Percentiles rank a stretch among this genome's conserved stretches.
These are phyloP conservation scores for Lampris incognitus DNA, from an alignment of 2,113 vertebrate species.

Conservation along the genomic window DNA sequence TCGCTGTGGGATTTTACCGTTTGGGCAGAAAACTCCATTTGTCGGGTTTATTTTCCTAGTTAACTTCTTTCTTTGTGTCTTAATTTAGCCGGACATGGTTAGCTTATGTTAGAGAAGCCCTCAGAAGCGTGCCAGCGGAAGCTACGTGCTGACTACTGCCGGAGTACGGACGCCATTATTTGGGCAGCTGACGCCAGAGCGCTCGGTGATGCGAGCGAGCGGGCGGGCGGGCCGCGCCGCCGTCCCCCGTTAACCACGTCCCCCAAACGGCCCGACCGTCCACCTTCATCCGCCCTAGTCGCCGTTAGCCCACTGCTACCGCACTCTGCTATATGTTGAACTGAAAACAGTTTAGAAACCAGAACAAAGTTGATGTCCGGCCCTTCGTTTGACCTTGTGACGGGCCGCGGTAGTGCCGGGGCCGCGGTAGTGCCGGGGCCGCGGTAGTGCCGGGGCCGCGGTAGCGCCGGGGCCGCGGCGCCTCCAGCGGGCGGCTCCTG, in stretches of 20 bases:
- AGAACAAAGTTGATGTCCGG: constrained; percentile 24
- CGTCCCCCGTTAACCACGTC: too few species aligned
- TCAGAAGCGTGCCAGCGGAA: constrained; percentile 67
- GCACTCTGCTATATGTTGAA: too few species aligned
- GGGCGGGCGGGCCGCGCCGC: too few species aligned
- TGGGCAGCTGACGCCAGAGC: constrained; percentile 53
- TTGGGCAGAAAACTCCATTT: background rate
- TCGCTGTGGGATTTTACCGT: background rate
- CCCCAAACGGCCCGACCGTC: too few species aligned
- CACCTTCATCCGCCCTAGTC: too few species aligned
- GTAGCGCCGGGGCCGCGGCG: constrained; percentile 33
- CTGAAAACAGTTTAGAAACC: background rate
- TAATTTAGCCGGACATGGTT: background rate
- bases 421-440: constrained; percentile 26
- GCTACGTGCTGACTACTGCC: constrained; percentile 80
- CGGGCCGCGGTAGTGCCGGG: constrained; percentile 32
- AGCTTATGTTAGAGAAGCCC: constrained; percentile 1
- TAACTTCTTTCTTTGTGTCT: background rate
- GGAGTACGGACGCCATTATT: constrained; percentile 80
- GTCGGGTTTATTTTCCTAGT: background rate
- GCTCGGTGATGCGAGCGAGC: constrained; percentile 32
- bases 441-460: constrained; percentile 29
- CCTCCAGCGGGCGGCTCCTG: constrained; percentile 37
- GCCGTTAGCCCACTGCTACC: too few species aligned
- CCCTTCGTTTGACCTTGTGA: constrained; percentile 48